Base-by-base conservation (phyloP, 2,113 vertebrate genomes). In the human (Homo sapiens) region DNA sequence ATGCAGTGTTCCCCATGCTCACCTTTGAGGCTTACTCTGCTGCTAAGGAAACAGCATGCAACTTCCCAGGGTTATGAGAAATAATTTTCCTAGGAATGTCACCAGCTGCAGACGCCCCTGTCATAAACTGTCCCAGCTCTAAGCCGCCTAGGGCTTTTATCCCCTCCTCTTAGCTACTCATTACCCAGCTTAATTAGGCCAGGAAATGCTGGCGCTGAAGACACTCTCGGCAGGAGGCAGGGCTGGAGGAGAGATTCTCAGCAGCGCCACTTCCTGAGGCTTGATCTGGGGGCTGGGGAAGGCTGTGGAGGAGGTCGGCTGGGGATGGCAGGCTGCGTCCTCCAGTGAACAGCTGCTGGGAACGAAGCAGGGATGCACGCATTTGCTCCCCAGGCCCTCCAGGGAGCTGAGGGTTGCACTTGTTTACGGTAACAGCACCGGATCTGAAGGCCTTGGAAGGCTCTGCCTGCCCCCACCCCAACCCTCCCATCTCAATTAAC, bases 141-240 rank as follows among this genome's bases (percentile, higher is more conserved):
- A 80, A 97, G 94, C 96, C 6, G 76, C 96, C 85, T 68, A 59
- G 87, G 96, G 96, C 97, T 96, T 96, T 96, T 88, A 98, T 97
- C 94, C 94, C 90, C 89, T 89, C 75, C 89, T 95, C 84, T 72
- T 70, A 94, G 97, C 94, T 97, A 95, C 98, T 97, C 97, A 97
- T 98, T 98, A 98, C 95, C 90, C 97, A 43, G 97, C 88, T 97
- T 98, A 97, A 97, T 97, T 96, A 98, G 98, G 96, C 96, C 96
- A 96, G 96, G 96, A 97, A 97, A 89, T 83, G 96, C 96, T 92
- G 72, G 23, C 16, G 76, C 86, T 2, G 89, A 93, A 89, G 96
- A 94, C 97, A 80, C 85, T 80, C 96, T 22, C 93, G 0, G 96
- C 96, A 40, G 97, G 97, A 94, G 98, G 94, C 35, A 5, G 70